Percentiles rank a stretch among this genome's conserved stretches.
phyloP scores from a whole-genome alignment of 2,797 vertebrate genomes.

The Discoglossus pictus region DNA sequence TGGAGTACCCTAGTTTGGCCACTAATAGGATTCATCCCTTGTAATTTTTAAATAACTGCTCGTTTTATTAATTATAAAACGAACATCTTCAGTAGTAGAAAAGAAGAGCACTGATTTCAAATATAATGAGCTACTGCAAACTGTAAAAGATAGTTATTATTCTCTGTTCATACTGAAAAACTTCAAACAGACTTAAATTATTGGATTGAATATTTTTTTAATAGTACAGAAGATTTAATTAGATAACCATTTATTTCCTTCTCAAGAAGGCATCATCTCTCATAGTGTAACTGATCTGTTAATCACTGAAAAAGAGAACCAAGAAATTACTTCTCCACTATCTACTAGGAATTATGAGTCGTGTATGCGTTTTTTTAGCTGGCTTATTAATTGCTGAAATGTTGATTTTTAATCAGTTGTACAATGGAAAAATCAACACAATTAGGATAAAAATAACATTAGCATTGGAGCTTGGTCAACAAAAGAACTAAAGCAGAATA shows the following conservation, averaged over 20 bases:
- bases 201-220: conserved; percentile 9
- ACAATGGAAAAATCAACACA: conserved; percentile 40
- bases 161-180: background rate
- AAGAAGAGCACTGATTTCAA: background rate
- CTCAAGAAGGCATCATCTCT: conserved; percentile 14
- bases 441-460: conserved; percentile 29
- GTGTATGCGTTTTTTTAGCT: conserved; percentile 23
- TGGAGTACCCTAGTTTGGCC: too few species aligned
- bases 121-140: background rate
- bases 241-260: conserved; percentile 24
- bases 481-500: conserved; percentile 8
- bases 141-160: conserved; percentile 9
- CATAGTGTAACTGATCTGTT: conserved; percentile 33
- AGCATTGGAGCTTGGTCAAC: conserved; percentile 28
- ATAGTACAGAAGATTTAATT: conserved; percentile 32
- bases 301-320: conserved; percentile 39
- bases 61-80: too few species aligned
- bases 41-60: too few species aligned
- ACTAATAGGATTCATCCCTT: too few species aligned
- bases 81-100: background rate
- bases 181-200: conserved; percentile 36
- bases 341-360: conserved; percentile 28
- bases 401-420: conserved; percentile 47
- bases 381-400: conserved; percentile 49
- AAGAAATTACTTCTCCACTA: conserved; percentile 27